Evolutionary conservation across 1,140 invertebrate species (phyloP).

Genomic region (Pachypeltis micranthus): DNA sequence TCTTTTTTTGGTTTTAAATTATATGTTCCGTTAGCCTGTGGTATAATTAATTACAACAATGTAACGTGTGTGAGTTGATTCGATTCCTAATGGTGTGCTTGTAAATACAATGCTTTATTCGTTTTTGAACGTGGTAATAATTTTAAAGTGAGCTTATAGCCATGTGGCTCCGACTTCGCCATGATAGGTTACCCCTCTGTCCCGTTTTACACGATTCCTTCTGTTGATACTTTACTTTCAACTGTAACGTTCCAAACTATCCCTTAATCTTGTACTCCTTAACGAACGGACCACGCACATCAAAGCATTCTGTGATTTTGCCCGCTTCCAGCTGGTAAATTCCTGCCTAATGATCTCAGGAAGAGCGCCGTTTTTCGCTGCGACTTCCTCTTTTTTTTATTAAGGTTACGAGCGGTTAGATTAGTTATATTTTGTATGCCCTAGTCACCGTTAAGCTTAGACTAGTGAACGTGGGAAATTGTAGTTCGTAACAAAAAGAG

Average conservation of each 20-base stretch:
- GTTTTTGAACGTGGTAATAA: too few relatives aligned
- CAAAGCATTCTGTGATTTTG: constrained; percentile 25
- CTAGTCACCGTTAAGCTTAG: constrained; percentile 21
- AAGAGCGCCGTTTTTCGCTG: not conserved
- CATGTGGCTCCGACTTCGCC: not conserved
- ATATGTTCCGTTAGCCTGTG: too few relatives aligned
- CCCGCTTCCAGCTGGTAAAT: constrained; percentile 16
- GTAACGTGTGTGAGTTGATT: not conserved
- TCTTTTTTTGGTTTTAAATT: too few relatives aligned
- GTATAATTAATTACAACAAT: too few relatives aligned
- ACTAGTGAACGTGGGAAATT: too few relatives aligned
- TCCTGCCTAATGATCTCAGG: constrained; percentile 23
- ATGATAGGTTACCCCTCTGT: not conserved
- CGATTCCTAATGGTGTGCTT: constrained; percentile 20
- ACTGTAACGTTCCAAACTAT: too few relatives aligned
- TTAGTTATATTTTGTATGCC: not conserved
- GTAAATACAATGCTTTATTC: constrained; percentile 16
- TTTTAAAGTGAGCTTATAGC: too few relatives aligned
- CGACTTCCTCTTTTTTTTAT: constrained; percentile 1
- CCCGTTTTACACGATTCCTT: too few relatives aligned
- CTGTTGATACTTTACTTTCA: too few relatives aligned
- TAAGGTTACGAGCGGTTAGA: not conserved
- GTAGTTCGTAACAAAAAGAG: too few relatives aligned
- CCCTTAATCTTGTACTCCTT: not conserved
- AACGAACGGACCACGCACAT: constrained; percentile 21